phyloP scores from a whole-genome alignment of 2,113 vertebrate species.

The Pao palembangensis region DNA sequence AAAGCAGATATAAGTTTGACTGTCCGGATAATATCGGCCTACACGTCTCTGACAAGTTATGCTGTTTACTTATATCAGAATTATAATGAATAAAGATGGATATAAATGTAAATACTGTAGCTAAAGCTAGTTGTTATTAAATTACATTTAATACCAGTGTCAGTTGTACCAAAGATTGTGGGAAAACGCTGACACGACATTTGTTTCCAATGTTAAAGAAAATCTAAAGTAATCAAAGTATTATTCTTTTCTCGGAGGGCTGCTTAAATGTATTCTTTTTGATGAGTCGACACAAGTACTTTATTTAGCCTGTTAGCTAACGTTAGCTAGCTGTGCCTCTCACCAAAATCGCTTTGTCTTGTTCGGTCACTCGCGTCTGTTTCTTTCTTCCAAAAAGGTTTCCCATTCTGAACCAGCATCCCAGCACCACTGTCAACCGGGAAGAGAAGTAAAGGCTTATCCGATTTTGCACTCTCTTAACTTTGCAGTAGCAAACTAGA shows the following conservation, averaged over 20 bases:
- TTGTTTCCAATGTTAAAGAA: not conserved
- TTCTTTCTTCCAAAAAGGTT: slow-evolving; percentile 90
- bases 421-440: slow-evolving; percentile 14
- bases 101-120: too few relatives aligned
- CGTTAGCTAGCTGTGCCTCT: slow-evolving; percentile 42
- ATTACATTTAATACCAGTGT: too few relatives aligned
- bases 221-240: not conserved
- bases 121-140: too few relatives aligned
- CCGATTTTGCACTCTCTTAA: not conserved
- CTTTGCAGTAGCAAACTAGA: not conserved
- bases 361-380: slow-evolving; percentile 87
- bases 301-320: slow-evolving; percentile 7
- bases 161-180: too few relatives aligned
- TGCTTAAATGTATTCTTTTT: not conserved
- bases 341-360: slow-evolving; percentile 87
- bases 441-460: not conserved
- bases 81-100: too few relatives aligned
- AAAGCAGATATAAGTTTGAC: not conserved
- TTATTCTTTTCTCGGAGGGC: not conserved
- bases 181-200: not conserved
- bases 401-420: slow-evolving; percentile 80
- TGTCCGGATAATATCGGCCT: not conserved
- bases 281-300: not conserved
- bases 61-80: too few relatives aligned
- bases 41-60: too few relatives aligned